Base-by-base conservation (phyloP, 23 tunicate genomes). In the Halocynthia roretzi region DNA sequence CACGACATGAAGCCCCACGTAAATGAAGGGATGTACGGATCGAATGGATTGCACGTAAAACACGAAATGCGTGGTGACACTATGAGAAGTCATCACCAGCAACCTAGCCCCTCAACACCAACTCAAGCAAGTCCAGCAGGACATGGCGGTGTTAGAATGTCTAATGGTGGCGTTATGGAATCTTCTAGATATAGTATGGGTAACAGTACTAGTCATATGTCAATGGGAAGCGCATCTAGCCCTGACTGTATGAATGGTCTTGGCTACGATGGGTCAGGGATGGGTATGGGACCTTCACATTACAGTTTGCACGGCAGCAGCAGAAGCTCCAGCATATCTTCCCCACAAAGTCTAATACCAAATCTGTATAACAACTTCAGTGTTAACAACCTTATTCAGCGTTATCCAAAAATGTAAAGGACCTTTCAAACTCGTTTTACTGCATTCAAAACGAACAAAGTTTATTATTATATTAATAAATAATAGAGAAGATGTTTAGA, bases 371-470 rank as follows among this genome's bases (percentile, higher is more conserved):
- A 82, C 63, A 65, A 65, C 31, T 89, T 89, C 79, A 86, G 76
- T 60, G 98, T 92, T 15, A 86, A 78, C 84, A 83, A 83, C 51
- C 85, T 92, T 22, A 92, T 92, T 7, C 86, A 80, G 22, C 77
- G 80, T 15, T 74, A 81, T 54, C 72, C 90, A 65, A 65, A 65
- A 65, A 65, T 65, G 70, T 65, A 2, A 65, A 11, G 22, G 19
- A 20, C 5, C 19, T n/a, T 14, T n/a, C 63, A 58, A 58, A 58
- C 63, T 15, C 4, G 44, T 0, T 4, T 31, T 31, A 58, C 15
- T 58, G 63, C 2, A 58, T 14, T 58, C 17, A n/a, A 58, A 14
- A 58, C 63, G 63, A 58, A 14, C 17, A 14, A 58, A 58, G 17
- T 58, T 58, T 58, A n/a, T 58, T 58, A 58, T 58, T 58, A 14